These are phyloP conservation scores for Pipa parva DNA, from an alignment of 2,113 vertebrate species.

Conservation along the genomic window DNA sequence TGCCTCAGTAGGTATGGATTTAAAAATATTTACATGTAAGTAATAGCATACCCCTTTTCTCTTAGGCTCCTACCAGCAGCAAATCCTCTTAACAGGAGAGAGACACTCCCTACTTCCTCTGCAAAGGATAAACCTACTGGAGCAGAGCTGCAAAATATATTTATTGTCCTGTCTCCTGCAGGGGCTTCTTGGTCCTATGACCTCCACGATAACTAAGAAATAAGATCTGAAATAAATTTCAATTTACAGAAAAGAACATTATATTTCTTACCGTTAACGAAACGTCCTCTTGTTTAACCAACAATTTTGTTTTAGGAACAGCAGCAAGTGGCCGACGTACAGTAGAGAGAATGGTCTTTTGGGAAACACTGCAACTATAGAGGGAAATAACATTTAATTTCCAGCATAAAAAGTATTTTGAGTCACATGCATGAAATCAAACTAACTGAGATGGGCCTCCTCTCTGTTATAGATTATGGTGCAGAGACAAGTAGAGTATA, in stretches of 20 bases:
- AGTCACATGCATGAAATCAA: too few relatives aligned
- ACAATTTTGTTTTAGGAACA: neutral
- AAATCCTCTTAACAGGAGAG: too few relatives aligned
- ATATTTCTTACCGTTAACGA: neutral
- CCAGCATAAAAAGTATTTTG: too few relatives aligned
- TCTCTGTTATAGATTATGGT: too few relatives aligned
- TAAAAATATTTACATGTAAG: too few relatives aligned
- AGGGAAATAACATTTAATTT: neutral
- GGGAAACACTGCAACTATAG: neutral
- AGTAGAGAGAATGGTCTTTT: neutral
- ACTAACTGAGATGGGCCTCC: too few relatives aligned
- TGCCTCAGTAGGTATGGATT: too few relatives aligned
- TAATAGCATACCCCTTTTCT: too few relatives aligned
- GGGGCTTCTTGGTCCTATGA: neutral
- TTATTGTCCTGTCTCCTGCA: neutral
- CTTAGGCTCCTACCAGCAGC: too few relatives aligned
- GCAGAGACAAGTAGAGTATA: too few relatives aligned
- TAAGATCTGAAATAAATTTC: neutral
- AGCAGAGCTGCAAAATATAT: neutral
- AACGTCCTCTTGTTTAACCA: neutral
- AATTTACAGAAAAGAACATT: neutral
- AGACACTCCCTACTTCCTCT: neutral
- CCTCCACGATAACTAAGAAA: too few relatives aligned
- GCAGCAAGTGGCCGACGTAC: slow-evolving; percentile 1
- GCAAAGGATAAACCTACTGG: neutral